phyloP scores from a whole-genome alignment of 2,113 vertebrate genomes.

The Paralichthys olivaceus region DNA sequence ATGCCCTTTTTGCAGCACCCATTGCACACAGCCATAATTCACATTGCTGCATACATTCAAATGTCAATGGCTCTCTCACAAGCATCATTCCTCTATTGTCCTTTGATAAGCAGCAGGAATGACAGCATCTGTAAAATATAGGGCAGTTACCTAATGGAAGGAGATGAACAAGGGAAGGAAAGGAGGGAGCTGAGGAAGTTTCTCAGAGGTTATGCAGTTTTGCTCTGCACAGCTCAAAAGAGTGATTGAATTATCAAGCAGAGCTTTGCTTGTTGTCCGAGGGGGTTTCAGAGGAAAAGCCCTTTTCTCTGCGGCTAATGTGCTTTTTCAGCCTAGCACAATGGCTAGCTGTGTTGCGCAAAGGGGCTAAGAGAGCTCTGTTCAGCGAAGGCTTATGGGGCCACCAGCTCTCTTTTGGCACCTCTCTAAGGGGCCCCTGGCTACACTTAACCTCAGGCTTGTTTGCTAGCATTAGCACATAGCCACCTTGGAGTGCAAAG shows the following conservation, averaged over 20 bases:
- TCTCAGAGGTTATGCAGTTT: constrained; percentile 37
- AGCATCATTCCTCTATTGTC: constrained; percentile 75
- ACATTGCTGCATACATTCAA: constrained; percentile 70
- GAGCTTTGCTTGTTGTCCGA: constrained; percentile 75
- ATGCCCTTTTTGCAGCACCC: constrained; percentile 67
- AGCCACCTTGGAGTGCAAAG: constrained; percentile 52
- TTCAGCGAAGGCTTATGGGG: constrained; percentile 71
- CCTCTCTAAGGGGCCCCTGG: constrained; percentile 65
- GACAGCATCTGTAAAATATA: constrained; percentile 74
- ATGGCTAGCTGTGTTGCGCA: constrained; percentile 75
- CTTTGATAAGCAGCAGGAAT: constrained; percentile 74
- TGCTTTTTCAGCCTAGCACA: constrained; percentile 75
- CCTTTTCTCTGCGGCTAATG: constrained; percentile 76
- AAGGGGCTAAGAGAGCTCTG: constrained; percentile 71
- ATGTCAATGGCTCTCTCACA: constrained; percentile 74
- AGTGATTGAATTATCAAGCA: constrained; percentile 82
- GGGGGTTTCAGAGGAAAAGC: constrained; percentile 67
- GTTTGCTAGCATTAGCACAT: constrained; percentile 68
- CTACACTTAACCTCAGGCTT: constrained; percentile 76
- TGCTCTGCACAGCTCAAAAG: constrained; percentile 30
- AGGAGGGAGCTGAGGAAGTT: constrained; percentile 34
- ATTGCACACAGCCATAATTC: constrained; percentile 66
- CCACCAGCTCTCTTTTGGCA: constrained; percentile 77
- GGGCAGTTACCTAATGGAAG: constrained; percentile 74
- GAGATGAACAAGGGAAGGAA: constrained; percentile 48